Conservation (phyloP, 2,113 vertebrate genomes). For the Python bivittatus region DNA sequence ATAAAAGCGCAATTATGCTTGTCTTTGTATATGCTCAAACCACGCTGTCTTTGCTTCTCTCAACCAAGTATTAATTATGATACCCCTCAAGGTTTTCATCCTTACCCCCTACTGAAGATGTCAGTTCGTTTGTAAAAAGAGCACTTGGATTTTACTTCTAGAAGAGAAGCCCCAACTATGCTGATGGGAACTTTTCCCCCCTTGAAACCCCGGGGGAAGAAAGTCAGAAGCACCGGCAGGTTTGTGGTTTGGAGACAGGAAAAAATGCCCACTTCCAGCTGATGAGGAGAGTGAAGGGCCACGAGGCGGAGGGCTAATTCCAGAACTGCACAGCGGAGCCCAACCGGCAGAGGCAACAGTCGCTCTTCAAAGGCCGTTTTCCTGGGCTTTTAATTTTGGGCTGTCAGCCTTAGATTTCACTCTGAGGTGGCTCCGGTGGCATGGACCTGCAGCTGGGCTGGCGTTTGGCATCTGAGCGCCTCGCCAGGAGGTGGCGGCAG, state of each 20-base stretch:
- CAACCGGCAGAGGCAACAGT: not conserved
- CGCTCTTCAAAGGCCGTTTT: not conserved
- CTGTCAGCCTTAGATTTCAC: not conserved
- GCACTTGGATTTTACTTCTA: not conserved
- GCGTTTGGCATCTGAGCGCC: not conserved
- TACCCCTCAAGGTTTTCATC: slow-evolving; percentile 23
- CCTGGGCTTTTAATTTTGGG: not conserved
- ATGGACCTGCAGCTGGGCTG: not conserved
- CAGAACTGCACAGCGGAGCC: not conserved
- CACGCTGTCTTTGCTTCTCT: slow-evolving; percentile 5
- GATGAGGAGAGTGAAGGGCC: not conserved
- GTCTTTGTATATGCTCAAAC: slow-evolving; percentile 25
- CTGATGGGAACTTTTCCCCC: not conserved
- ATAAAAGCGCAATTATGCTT: slow-evolving; percentile 43
- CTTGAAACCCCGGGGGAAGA: rapidly evolving
- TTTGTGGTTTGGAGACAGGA: not conserved
- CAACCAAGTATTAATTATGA: slow-evolving; percentile 16
- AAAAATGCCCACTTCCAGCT: not conserved
- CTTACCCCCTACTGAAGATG: slow-evolving; percentile 23
- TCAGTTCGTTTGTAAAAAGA: not conserved
- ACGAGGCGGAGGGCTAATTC: not conserved
- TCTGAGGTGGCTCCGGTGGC: not conserved
- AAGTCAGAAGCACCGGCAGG: slow-evolving; percentile 11
- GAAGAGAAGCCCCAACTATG: not conserved
- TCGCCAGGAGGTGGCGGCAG: not conserved